phyloP scores from a whole-genome alignment of 2,113 vertebrate genomes.

The Cyprinus carpio region DNA sequence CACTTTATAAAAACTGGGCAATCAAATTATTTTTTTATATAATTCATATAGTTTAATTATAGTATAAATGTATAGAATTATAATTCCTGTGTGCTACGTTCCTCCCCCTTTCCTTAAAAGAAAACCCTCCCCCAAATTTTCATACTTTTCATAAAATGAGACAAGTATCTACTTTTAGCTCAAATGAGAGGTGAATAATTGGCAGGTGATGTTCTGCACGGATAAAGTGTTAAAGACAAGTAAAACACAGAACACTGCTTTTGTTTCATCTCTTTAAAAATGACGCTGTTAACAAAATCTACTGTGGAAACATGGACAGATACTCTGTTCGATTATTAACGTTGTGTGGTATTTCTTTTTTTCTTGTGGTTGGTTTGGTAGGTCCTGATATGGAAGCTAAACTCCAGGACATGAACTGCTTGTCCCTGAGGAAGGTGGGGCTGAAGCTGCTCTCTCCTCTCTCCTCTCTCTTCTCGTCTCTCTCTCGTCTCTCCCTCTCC shows the following conservation, averaged over 20 bases:
- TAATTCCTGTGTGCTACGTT: neutral
- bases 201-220: neutral
- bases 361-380: slow-evolving; percentile 66
- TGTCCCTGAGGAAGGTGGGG: slow-evolving; percentile 97
- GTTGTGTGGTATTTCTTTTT: slow-evolving; percentile 10
- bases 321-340: neutral
- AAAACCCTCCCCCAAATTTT: too few species aligned
- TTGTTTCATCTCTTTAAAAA: neutral
- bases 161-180: neutral
- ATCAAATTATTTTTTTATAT: too few species aligned
- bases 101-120: too few species aligned
- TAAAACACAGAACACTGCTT: neutral
- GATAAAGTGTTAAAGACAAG: neutral
- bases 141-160: neutral
- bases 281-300: neutral
- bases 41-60: too few species aligned
- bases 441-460: neutral
- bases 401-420: slow-evolving; percentile 96
- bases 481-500: slow-evolving; percentile 62
- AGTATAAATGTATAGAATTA: too few species aligned
- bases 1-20: neutral
- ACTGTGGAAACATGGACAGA: neutral
- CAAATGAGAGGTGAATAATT: neutral
- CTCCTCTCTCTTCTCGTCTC: neutral
- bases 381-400: slow-evolving; percentile 99